Percentiles rank a stretch among this genome's conserved stretches.
These are phyloP conservation scores for Latrodectus elegans DNA, from an alignment of 2,888 invertebrate genomes.

Conservation along the genomic window DNA sequence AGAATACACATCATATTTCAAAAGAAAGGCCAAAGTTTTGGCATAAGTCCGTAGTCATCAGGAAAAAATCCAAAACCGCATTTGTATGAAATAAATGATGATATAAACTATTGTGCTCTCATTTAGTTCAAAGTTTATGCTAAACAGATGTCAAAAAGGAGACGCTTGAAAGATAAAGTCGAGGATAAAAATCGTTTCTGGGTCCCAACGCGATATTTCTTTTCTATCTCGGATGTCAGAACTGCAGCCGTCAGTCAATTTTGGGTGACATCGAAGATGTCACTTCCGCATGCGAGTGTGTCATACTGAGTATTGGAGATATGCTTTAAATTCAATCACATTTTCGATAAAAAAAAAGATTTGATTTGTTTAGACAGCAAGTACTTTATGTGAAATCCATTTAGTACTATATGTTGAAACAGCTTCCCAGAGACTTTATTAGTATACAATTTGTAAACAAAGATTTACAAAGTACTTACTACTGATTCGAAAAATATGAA, in stretches of 20 bases:
- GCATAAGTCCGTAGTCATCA: background rate
- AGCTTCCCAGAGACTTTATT: background rate
- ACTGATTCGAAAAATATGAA: too few species aligned
- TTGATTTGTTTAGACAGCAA: conserved; percentile 33
- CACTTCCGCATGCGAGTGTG: conserved; percentile 21
- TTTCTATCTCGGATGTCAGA: conserved; percentile 44
- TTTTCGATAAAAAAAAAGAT: conserved; percentile 29
- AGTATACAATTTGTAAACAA: too few species aligned
- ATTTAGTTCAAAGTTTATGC: conserved; percentile 49
- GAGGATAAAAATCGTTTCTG: conserved; percentile 48
- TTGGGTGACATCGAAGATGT: conserved; percentile 10
- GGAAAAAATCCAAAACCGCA: conserved; percentile 7
- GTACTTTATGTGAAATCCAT: conserved; percentile 29
- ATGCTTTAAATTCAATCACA: conserved; percentile 40
- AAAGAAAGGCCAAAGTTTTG: background rate
- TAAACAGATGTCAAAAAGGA: conserved; percentile 54
- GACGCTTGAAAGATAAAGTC: conserved; percentile 40
- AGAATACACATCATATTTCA: background rate
- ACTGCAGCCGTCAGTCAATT: conserved; percentile 47
- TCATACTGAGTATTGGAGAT: conserved; percentile 26
- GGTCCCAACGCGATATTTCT: conserved; percentile 36
- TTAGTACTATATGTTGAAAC: background rate
- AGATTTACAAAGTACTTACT: too few species aligned
- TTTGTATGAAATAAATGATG: conserved; percentile 35
- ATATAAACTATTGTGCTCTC: conserved; percentile 26